These are phyloP conservation scores for Plectus sambesii DNA, from an alignment of 1,140 invertebrate species.

Conservation along the genomic window DNA sequence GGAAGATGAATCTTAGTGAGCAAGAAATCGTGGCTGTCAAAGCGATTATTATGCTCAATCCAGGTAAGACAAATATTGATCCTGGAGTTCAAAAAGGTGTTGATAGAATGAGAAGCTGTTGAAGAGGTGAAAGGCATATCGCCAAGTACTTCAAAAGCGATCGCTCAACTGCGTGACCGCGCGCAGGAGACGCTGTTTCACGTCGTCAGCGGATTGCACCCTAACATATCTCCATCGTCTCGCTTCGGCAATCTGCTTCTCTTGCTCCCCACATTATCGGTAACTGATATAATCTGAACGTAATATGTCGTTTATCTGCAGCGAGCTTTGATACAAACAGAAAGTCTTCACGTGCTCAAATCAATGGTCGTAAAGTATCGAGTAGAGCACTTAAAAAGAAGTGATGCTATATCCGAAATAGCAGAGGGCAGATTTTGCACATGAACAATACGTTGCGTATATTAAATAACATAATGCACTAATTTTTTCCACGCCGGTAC, in stretches of 20 bases:
- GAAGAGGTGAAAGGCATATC: slow-evolving; percentile 43
- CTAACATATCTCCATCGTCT: slow-evolving; percentile 35
- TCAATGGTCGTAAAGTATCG: too few species aligned
- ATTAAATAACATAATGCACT: too few species aligned
- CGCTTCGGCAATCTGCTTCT: slow-evolving; percentile 39
- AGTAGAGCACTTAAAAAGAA: too few species aligned
- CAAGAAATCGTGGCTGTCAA: slow-evolving; percentile 44
- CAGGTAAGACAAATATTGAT: slow-evolving; percentile 29
- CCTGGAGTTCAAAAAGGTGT: slow-evolving; percentile 10
- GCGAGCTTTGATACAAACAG: too few species aligned
- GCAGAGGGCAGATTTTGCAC: too few species aligned
- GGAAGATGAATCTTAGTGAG: slow-evolving; percentile 39
- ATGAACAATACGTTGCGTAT: too few species aligned
- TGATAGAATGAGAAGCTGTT: slow-evolving; percentile 12
- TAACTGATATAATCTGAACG: too few species aligned
- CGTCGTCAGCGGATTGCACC: slow-evolving; percentile 43
- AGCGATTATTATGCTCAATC: slow-evolving; percentile 45
- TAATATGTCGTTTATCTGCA: too few species aligned
- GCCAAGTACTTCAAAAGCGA: slow-evolving; percentile 28
- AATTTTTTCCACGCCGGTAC: too few species aligned
- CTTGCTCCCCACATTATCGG: slow-evolving; percentile 34
- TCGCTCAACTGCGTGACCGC: slow-evolving; percentile 36
- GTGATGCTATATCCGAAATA: too few species aligned
- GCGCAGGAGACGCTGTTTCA: slow-evolving; percentile 45
- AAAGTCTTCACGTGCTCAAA: too few species aligned